phyloP scores from a whole-genome alignment of 2,888 invertebrate genomes.

The Agrochola litura region DNA sequence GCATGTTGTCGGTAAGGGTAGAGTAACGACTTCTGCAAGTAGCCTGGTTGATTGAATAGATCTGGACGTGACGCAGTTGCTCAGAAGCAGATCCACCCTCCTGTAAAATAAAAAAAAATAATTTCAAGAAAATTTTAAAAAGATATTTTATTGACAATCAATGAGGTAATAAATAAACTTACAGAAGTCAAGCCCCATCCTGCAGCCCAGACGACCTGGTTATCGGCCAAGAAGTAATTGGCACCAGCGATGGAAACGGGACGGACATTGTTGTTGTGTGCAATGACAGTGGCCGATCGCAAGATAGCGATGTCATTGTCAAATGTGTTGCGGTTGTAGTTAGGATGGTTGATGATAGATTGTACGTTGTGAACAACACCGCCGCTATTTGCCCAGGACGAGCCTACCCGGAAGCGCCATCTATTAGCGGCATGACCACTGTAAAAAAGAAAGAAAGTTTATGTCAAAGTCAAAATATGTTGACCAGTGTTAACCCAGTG shows the following conservation, averaged over 20 bases:
- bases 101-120: conserved; percentile 60
- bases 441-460: background rate
- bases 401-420: conserved; percentile 68
- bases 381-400: conserved; percentile 68
- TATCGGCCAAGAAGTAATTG: conserved; percentile 74
- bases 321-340: background rate
- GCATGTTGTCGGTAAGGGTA: conserved; percentile 69
- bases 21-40: conserved; percentile 69
- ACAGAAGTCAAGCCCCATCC: conserved; percentile 79
- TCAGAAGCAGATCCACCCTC: conserved; percentile 68
- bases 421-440: conserved; percentile 41
- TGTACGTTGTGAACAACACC: conserved; percentile 62
- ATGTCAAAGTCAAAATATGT: background rate
- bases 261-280: conserved; percentile 14
- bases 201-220: conserved; percentile 75
- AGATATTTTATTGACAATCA: background rate
- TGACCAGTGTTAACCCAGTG: background rate
- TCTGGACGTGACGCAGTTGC: conserved; percentile 74
- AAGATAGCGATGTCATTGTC: conserved; percentile 33
- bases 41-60: conserved; percentile 71
- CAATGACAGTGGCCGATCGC: conserved; percentile 8
- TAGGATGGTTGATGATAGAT: conserved; percentile 26
- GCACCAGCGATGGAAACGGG: conserved; percentile 62
- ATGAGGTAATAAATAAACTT: conserved; percentile 54
- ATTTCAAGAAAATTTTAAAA: background rate